Conservation (phyloP, 1,140 invertebrate species). For the Nephila pilipes region DNA sequence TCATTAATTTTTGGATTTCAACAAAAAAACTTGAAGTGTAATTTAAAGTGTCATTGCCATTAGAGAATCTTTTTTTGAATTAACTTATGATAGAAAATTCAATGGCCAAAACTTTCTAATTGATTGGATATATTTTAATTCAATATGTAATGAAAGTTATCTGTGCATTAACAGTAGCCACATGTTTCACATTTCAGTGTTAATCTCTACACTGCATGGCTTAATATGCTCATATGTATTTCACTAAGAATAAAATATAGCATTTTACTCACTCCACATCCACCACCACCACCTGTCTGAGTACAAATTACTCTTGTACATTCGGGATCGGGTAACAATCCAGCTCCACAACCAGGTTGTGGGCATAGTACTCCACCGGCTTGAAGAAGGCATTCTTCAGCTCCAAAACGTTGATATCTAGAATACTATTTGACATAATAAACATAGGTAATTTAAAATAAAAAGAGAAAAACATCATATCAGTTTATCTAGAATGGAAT, state of each 20-base stretch:
- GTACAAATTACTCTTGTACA: constrained; percentile 87
- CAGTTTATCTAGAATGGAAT: neutral
- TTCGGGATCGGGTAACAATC: constrained; percentile 87
- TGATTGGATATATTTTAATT: no score
- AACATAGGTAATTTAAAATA: neutral
- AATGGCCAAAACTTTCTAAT: no score
- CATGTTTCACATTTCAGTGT: no score
- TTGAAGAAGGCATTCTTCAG: constrained; percentile 92
- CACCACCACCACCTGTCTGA: constrained; percentile 83
- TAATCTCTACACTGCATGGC: no score
- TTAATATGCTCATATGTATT: no score
- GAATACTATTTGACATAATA: constrained; percentile 79
- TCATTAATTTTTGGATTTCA: no score
- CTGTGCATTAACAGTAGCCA: no score
- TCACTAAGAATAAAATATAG: neutral
- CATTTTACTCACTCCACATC: constrained; percentile 86
- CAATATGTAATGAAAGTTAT: no score
- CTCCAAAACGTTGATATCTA: constrained; percentile 90
- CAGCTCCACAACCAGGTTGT: constrained; percentile 92
- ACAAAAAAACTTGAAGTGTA: no score
- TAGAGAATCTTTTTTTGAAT: no score
- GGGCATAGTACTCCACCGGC: constrained; percentile 92
- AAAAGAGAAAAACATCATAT: neutral
- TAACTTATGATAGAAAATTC: no score
- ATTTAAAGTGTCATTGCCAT: no score